Percentiles rank a stretch among this genome's conserved stretches.
Conservation (phyloP, 2,797 vertebrate genomes). For the Liparis tanakae region DNA sequence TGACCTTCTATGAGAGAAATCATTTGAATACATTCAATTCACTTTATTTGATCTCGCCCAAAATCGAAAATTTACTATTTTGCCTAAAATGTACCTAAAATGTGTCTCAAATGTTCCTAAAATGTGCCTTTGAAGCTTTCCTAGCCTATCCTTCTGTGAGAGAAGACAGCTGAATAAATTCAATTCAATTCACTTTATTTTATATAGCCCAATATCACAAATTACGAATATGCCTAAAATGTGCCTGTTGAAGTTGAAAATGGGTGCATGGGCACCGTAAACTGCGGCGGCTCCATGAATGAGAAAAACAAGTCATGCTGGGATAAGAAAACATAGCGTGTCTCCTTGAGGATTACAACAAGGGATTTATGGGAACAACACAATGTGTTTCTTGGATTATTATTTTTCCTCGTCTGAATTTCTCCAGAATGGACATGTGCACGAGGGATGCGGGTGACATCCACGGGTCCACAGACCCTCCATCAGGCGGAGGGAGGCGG, state of each 20-base stretch:
- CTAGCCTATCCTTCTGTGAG: too few species aligned
- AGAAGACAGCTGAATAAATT: too few species aligned
- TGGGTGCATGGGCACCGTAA: background rate
- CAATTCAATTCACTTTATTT: too few species aligned
- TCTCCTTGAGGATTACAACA: conserved; percentile 12
- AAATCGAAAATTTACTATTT: too few species aligned
- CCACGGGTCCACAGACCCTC: conserved; percentile 82
- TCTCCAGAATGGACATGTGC: conserved; percentile 49
- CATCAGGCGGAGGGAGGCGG: conserved; percentile 85
- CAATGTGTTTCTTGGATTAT: conserved; percentile 18
- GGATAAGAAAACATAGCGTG: background rate
- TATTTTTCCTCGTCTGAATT: conserved; percentile 15
- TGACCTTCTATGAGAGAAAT: too few species aligned
- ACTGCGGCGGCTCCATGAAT: background rate
- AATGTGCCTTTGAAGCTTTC: too few species aligned
- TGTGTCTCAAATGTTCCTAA: too few species aligned
- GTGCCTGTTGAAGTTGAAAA: background rate
- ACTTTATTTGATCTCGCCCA: too few species aligned
- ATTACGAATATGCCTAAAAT: too few species aligned
- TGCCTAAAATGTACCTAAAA: too few species aligned
- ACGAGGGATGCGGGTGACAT: conserved; percentile 83
- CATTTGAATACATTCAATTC: too few species aligned
- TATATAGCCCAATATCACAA: too few species aligned
- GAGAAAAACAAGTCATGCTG: background rate
- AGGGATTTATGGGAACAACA: background rate